Evolutionary conservation across 2,113 vertebrate species (phyloP).

Genomic region (Ptilorrhoa leucosticta): DNA sequence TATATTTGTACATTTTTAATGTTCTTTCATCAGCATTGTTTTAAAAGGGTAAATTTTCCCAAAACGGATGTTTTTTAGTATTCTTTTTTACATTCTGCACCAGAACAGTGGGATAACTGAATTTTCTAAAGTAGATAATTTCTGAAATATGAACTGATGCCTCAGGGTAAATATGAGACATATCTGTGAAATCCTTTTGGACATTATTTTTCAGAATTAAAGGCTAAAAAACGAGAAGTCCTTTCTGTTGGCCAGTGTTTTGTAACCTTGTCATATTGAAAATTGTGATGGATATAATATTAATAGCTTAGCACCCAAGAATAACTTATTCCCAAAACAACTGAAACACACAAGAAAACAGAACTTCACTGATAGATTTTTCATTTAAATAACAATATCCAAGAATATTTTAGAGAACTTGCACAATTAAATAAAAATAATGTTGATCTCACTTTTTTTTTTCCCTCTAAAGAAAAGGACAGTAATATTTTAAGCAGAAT

Average conservation of each 20-base stretch:
- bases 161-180: background rate
- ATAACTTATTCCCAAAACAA: background rate
- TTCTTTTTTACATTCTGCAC: background rate
- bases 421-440: background rate
- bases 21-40: background rate
- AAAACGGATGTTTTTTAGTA: background rate
- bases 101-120: background rate
- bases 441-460: background rate
- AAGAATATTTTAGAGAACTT: background rate
- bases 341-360: background rate
- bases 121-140: constrained; percentile 1
- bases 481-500: background rate
- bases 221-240: background rate
- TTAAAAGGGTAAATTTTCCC: background rate
- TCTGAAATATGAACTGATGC: background rate
- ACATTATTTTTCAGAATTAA: background rate
- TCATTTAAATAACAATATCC: background rate
- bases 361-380: background rate
- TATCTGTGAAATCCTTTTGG: constrained; percentile 24
- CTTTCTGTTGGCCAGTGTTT: background rate
- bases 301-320: background rate
- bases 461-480: background rate
- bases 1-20: background rate
- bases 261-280: background rate
- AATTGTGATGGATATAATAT: background rate